Base-by-base conservation (phyloP, 2,113 vertebrate genomes). In the Amphiprion ocellaris region DNA sequence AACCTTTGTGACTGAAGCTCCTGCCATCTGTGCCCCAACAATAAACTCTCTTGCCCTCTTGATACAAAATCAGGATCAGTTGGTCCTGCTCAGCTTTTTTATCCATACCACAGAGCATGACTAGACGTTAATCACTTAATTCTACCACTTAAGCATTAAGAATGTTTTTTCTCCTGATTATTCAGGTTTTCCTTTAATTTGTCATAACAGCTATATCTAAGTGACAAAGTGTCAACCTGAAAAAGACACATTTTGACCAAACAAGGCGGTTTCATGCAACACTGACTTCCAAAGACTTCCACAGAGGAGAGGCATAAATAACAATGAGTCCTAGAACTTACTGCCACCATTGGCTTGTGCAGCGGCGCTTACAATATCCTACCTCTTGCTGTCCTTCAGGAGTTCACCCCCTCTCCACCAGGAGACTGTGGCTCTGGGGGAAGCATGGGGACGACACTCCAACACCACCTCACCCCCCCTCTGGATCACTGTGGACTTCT, bases 391-490 rank as follows among this genome's bases (percentile, higher is more conserved):
- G 76, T 89, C 94, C 76, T n/a, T 93, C 80, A 98, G 89, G 65
- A 74, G 54, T n/a, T 96, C 90, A 0, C 82, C 81, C 17, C 92
- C 94, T 81, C 92, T 96, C 85, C 93, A 96, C 97, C 97, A 98
- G 78, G 87, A 94, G 73, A 96, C 56, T 1, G 69, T 73, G 11
- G 96, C 97, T 77, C 91, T 94, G n/a, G 97, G 97, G 59, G 96
- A 97, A 7, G 97, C 95, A 0, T 86, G 93, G 0, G 96, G 97
- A 28, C 94, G 95, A 53, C 97, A 98, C 56, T 90, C 91, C 0
- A 97, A 93, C 1, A 92, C 91, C 60, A 94, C 90, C 85, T 97
- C 95, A 2, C 95, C 96, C 21, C 96, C 96, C 21, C 95, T 90
- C 41, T 96, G 96, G 72, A 95, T 92, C 39, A 97, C 70, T 0